Base-by-base conservation (phyloP, 2,797 vertebrate genomes). In the Eptatretus atami region DNA sequence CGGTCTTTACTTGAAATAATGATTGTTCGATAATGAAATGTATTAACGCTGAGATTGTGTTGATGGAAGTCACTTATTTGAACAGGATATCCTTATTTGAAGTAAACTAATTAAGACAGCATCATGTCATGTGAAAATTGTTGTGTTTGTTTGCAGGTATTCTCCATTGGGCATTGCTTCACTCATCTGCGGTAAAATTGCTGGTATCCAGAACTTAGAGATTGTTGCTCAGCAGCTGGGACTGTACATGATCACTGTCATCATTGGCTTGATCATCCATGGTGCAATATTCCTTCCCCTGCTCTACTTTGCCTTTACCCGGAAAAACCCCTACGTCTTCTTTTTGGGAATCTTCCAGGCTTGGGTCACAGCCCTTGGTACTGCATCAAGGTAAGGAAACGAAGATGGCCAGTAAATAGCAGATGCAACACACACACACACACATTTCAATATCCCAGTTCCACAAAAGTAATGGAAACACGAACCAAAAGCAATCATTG, bases 161-260 rank as follows among this genome's bases (percentile, higher is more conserved):
- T 98, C 92, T 66, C 92, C 92, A 2, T 74, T 98, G 63, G 92
- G 92, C 76, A 98, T 98, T 60, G 90, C 86, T 66, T 96, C 86
- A 69, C 78, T 98, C 66, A 98, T 98, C 68, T 95, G 90, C 70
- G 92, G 92, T 69, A 98, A 98, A 79, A 98, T 98, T 75, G 88
- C 95, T 71, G 93, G 86, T 67, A 98, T 98, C 70, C 84, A 86
- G 68, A 87, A 98, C 67, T 75, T 98, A 72, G 92, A 98, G 75
- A 83, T 86, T 66, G 92, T 98, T 65, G 92, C 75, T 68, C 79
- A 78, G 72, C 92, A 98, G 70, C 78, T 98, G 73, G 92, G 92
- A 53, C 95, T 98, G 92, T 98, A 98, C 74, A 98, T 98, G 90
- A 70, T 98, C 54, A 98, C 90, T 1, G 90, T 98, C 67, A 90